Conservation (phyloP, 2,113 vertebrate genomes). For the Xiphophorus maculatus region DNA sequence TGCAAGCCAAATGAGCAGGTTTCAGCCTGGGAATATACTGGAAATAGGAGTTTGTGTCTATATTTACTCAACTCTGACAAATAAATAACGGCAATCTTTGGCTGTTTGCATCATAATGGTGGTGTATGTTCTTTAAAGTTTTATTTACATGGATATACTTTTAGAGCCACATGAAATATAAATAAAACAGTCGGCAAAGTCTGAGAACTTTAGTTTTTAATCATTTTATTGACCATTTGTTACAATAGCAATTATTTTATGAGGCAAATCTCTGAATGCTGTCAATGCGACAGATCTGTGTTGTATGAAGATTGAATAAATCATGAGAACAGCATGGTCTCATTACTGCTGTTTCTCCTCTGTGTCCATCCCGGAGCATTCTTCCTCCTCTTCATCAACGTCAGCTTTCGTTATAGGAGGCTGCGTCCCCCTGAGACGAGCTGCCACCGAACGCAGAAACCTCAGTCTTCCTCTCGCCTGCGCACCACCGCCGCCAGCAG, state of each 20-base stretch:
- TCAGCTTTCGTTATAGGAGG: conserved; percentile 12
- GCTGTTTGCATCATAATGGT: conserved; percentile 12
- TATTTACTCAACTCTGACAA: conserved; percentile 19
- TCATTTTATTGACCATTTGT: conserved; percentile 55
- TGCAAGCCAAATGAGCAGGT: conserved; percentile 18
- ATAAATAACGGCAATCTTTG: conserved; percentile 33
- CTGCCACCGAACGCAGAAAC: conserved; percentile 58
- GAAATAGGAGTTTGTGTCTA: conserved; percentile 39
- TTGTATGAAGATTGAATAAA: conserved; percentile 4
- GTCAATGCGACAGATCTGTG: conserved; percentile 2
- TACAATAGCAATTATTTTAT: conserved; percentile 21
- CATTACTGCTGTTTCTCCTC: conserved; percentile 35
- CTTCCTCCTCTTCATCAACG: conserved; percentile 59
- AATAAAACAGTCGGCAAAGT: conserved; percentile 14
- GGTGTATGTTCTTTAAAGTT: conserved; percentile 10
- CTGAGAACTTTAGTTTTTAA: neutral
- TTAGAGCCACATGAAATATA: neutral
- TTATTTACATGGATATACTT: conserved; percentile 8
- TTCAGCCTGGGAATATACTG: neutral
- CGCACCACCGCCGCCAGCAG: conserved; percentile 25
- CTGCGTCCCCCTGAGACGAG: conserved; percentile 48
- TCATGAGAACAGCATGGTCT: conserved; percentile 13
- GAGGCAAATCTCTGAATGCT: conserved; percentile 1
- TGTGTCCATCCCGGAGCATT: conserved; percentile 62
- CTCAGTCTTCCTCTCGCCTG: conserved; percentile 23